Base-by-base conservation (phyloP, 2,888 invertebrate genomes). In the Stenurella melanura region DNA sequence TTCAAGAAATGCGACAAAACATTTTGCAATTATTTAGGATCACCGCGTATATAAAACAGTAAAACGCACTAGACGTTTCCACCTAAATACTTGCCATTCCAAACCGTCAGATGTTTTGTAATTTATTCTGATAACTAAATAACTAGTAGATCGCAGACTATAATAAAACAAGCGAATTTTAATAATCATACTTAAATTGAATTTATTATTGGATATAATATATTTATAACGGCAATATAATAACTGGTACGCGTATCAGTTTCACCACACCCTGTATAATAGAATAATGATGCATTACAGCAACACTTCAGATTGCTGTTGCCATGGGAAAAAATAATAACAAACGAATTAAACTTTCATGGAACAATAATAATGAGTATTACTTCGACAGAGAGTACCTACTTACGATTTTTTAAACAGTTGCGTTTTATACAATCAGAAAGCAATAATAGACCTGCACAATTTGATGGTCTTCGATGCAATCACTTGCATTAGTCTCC, bases 41-140 rank as follows among this genome's bases (percentile, higher is more conserved):
- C n/a, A n/a, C n/a, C n/a, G n/a, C n/a, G n/a, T n/a, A n/a, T n/a
- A n/a, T n/a, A n/a, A n/a, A n/a, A n/a, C 50, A 50, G 50, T 50
- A 50, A 50, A 50, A n/a, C 50, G 50, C 5, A 50, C 50, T 50
- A 15, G 12, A 50, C n/a, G n/a, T 50, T 50, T n/a, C n/a, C 50
- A 50, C 6, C 50, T 50, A n/a, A 50, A 50, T 50, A n/a, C 12
- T 50, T 50, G n/a, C 50, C n/a, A 50, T 50, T 50, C n/a, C n/a
- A 50, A 15, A n/a, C 50, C 6, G 50, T 50, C 50, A 50, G 50
- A n/a, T 50, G 50, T 15, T 15, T n/a, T 50, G n/a, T 50, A 50
- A 50, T 50, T n/a, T 50, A n/a, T 50, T 50, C 50, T 50, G n/a
- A 50, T 50, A n/a, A n/a, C 50, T n/a, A 50, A 50, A 50, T n/a